Evolutionary conservation across 2,888 invertebrate genomes (phyloP).

Genomic region (Parnassius orleans): DNA sequence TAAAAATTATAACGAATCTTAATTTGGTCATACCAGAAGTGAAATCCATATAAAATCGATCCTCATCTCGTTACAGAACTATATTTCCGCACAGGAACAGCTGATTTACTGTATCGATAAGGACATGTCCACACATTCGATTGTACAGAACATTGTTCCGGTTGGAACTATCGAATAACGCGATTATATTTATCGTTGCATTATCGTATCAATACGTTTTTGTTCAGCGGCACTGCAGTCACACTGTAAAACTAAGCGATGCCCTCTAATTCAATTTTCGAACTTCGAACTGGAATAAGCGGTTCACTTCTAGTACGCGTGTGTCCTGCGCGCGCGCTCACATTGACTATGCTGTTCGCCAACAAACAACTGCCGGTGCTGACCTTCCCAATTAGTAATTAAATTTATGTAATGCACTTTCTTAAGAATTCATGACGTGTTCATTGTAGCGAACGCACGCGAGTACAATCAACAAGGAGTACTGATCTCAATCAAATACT

Average conservation of each 20-base stretch:
- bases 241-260: conserved; percentile 73
- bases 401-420: conserved; percentile 78
- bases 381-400: conserved; percentile 78
- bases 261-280: conserved; percentile 57
- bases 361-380: conserved; percentile 45
- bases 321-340: conserved; percentile 72
- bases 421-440: conserved; percentile 58
- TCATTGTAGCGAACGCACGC: conserved; percentile 37
- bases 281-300: conserved; percentile 56
- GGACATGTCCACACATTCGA: conserved; percentile 71
- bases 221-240: conserved; percentile 40
- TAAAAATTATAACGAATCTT: not conserved
- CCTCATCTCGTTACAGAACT: conserved; percentile 67
- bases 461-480: conserved; percentile 30
- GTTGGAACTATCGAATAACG: conserved; percentile 17
- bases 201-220: conserved; percentile 15
- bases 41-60: conserved; percentile 65
- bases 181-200: conserved; percentile 21
- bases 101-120: conserved; percentile 71
- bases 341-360: conserved; percentile 64
- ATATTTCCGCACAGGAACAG: conserved; percentile 49
- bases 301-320: conserved; percentile 77
- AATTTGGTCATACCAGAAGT: conserved; percentile 56
- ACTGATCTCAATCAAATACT: not conserved
- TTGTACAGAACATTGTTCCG: conserved; percentile 59